phyloP scores from a whole-genome alignment of 1,140 invertebrate species.

The Drosophila prosaltans region DNA sequence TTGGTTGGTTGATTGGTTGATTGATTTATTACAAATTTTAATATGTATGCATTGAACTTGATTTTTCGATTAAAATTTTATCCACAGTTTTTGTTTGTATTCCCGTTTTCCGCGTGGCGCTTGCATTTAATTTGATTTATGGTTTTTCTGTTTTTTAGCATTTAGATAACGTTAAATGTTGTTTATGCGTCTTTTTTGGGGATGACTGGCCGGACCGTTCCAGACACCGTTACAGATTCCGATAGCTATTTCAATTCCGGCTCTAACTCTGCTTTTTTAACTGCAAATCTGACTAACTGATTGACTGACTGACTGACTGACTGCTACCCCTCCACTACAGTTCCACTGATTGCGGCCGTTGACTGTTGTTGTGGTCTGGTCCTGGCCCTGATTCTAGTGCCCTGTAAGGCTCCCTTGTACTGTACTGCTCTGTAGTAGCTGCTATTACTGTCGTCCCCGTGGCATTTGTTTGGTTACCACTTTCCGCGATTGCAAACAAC shows the following conservation, averaged over 20 bases:
- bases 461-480: constrained; percentile 51
- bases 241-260: constrained; percentile 9
- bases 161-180: background rate
- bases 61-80: constrained; percentile 35
- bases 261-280: background rate
- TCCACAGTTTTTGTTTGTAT: background rate
- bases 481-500: constrained; percentile 77
- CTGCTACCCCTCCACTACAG: constrained; percentile 9
- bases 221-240: constrained; percentile 20
- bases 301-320: background rate
- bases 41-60: constrained; percentile 25
- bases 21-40: constrained; percentile 38
- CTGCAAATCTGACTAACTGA: background rate
- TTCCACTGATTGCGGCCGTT: constrained; percentile 32
- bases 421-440: constrained; percentile 22
- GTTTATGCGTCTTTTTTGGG: background rate
- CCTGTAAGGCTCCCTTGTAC: constrained; percentile 16
- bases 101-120: constrained; percentile 15
- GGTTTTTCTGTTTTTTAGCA: constrained; percentile 5
- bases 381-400: constrained; percentile 13
- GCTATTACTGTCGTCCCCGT: constrained; percentile 12
- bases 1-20: constrained; percentile 47
- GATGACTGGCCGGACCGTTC: constrained; percentile 15
- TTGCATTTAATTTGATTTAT: constrained; percentile 12
- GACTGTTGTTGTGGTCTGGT: constrained; percentile 38